Evolutionary conservation across 2,888 invertebrate genomes (phyloP).

Genomic region (Chloromyia formosa): DNA sequence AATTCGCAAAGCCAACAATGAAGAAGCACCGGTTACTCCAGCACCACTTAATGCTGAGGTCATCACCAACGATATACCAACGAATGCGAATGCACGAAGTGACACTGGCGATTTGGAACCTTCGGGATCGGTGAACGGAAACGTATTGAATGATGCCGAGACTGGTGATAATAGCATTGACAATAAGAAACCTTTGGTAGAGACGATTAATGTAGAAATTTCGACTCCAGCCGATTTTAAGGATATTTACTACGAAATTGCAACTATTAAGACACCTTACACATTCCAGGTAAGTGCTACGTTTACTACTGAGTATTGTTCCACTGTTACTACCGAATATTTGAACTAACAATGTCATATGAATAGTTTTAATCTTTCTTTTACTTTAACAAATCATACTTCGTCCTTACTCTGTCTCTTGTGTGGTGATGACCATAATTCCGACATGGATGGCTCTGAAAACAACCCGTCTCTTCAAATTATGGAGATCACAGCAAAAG

Average conservation of each 20-base stretch:
- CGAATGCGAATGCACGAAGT: slow-evolving; percentile 65
- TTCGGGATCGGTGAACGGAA: slow-evolving; percentile 74
- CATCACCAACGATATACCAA: slow-evolving; percentile 57
- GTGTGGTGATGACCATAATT: no score
- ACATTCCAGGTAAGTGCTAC: slow-evolving; percentile 80
- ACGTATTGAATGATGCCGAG: slow-evolving; percentile 70
- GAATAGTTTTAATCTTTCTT: neutral
- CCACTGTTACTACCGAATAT: neutral
- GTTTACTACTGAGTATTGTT: no score
- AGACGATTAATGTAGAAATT: slow-evolving; percentile 87
- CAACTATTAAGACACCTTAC: slow-evolving; percentile 89
- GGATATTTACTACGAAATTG: slow-evolving; percentile 88
- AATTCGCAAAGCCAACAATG: slow-evolving; percentile 75
- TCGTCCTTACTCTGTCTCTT: no score
- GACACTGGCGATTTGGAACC: slow-evolving; percentile 75
- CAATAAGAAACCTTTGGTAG: slow-evolving; percentile 70
- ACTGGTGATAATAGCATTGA: slow-evolving; percentile 69
- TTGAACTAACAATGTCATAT: neutral
- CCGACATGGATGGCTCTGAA: no score
- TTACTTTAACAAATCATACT: slow-evolving; percentile 3
- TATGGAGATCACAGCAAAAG: no score
- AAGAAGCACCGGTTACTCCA: slow-evolving; percentile 63
- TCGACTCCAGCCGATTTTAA: slow-evolving; percentile 87
- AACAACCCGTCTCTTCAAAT: no score
- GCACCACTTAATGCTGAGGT: slow-evolving; percentile 53